Conservation (phyloP, 1,140 invertebrate species). For the Epicauta chinensis region DNA sequence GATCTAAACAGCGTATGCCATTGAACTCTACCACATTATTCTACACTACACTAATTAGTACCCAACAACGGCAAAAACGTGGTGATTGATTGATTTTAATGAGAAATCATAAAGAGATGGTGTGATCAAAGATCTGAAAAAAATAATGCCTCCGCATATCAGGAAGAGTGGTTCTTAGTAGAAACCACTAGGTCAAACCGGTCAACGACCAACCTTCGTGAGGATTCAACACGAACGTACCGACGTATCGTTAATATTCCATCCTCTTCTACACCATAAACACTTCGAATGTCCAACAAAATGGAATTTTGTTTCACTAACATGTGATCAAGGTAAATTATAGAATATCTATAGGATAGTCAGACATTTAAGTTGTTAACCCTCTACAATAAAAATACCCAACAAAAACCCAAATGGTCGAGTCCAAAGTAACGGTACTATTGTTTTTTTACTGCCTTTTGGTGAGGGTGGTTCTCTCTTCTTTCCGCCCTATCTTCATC, state of each 20-base stretch:
- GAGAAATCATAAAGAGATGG: no score
- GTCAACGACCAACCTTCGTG: constrained; percentile 21
- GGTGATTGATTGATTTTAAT: no score
- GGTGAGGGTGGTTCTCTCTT: no score
- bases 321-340: constrained; percentile 11
- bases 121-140: no score
- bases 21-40: constrained; percentile 33
- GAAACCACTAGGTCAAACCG: constrained; percentile 21
- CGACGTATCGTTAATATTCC: background rate
- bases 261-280: background rate
- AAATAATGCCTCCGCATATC: constrained; percentile 1
- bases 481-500: no score
- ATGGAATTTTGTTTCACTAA: constrained; percentile 1
- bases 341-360: constrained; percentile 14
- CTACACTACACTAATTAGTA: no score
- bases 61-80: no score
- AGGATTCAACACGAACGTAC: constrained; percentile 2
- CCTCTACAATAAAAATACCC: background rate
- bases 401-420: constrained; percentile 3
- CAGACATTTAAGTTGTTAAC: constrained; percentile 5
- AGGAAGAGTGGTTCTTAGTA: constrained; percentile 15
- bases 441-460: background rate
- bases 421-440: constrained; percentile 2
- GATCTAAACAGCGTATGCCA: constrained; percentile 35
- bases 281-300: background rate